phyloP scores from a whole-genome alignment of 2,113 vertebrate genomes.

The Apaloderma vittatum region DNA sequence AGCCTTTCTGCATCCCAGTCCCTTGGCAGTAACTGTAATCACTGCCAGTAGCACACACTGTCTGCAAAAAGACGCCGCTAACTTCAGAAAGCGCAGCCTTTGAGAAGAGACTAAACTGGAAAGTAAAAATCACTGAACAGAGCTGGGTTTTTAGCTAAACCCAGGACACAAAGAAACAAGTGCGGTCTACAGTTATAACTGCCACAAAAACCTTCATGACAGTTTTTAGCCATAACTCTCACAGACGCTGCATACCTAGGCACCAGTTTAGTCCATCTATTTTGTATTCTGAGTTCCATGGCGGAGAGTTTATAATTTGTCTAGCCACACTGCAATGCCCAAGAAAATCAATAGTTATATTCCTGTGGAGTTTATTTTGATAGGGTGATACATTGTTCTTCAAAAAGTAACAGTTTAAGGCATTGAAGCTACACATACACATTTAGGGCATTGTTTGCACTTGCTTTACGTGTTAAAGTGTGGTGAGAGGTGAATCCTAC shows the following conservation, averaged over 20 bases:
- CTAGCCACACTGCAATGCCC: not conserved
- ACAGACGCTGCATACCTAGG: not conserved
- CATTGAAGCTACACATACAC: not conserved
- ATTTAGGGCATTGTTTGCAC: not conserved
- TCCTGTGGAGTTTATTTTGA: constrained; percentile 21
- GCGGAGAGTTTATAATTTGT: constrained; percentile 15
- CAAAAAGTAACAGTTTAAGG: not conserved
- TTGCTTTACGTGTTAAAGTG: not conserved
- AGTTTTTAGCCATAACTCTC: not conserved
- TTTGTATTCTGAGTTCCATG: not conserved
- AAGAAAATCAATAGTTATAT: constrained; percentile 37
- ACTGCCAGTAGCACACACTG: no score
- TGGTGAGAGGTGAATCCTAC: not conserved
- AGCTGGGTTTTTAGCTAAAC: no score
- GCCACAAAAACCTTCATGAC: not conserved
- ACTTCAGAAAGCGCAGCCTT: no score
- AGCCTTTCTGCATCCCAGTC: no score
- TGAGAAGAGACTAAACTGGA: no score
- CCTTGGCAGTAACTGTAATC: no score
- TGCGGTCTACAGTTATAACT: not conserved
- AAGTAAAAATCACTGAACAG: no score
- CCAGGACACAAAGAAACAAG: not conserved
- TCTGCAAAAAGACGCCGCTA: no score
- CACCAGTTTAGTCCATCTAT: not conserved
- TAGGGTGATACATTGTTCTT: constrained; percentile 32